Evolutionary conservation across 1,140 invertebrate genomes (phyloP), one percentile per base, ranked within the genome.

Genomic region (Ganaspis sp.): DNA sequence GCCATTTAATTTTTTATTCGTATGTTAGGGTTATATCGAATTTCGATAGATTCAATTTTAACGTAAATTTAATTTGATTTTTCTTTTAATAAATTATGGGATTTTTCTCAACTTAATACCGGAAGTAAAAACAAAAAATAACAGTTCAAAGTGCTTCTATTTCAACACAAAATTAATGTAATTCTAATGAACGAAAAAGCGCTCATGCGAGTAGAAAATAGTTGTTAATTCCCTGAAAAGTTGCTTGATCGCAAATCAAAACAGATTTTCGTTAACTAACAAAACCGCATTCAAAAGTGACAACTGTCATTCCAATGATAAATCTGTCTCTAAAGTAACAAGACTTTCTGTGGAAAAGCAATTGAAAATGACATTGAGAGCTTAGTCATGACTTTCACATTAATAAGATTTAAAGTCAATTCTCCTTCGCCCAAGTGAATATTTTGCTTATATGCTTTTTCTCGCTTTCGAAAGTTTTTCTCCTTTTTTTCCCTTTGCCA

Each of bases 331-430:
- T 40, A 40, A 11, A 40, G 12, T 40, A 5, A 49, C 4, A 5
- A 49, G 45, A 49, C 12, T 49, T 49, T 49, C 45, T 49, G 42
- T 45, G 45, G 42, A 49, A 49, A 17, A 49, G 45, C 45, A 49
- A 49, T 49, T 49, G 45, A 49, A 49, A 49, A 49, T 49, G 45
- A 49, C 45, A 49, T 49, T 49, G 45, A n/a, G 45, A n/a, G 45
- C 45, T 49, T 49, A 49, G 45, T 49, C 45, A 49, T 49, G 45
- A 49, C 45, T 49, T 49, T 49, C 45, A 49, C 45, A 49, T 49
- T 49, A 49, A 49, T 49, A 49, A 17, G 45, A 49, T 49, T 49
- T 49, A 49, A 49, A 49, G 45, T 49, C 45, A 49, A 49, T 49
- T 49, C 45, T 49, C 45, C 9, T 4, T 40, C 29, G 38, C 38